phyloP scores from a whole-genome alignment of 2,797 vertebrate species.

The Alosa sapidissima region DNA sequence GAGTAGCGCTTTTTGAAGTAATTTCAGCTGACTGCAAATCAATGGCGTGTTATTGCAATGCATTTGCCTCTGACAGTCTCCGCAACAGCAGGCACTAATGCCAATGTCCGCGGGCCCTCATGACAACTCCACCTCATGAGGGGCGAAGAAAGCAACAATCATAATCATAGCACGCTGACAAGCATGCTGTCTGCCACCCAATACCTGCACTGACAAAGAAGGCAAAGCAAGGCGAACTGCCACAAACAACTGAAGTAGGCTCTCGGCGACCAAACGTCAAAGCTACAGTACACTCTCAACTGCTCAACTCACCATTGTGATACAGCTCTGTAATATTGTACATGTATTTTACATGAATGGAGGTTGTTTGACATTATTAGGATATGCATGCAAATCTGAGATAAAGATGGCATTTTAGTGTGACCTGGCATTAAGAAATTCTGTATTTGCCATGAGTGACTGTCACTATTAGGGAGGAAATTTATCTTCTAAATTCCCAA shows the following conservation, averaged over 20 bases:
- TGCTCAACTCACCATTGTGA: no score
- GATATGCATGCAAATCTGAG: background rate
- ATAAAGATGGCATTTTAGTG: background rate
- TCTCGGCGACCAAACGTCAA: background rate
- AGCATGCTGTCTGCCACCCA: background rate
- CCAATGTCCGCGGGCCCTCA: background rate
- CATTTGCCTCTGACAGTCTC: slow-evolving; percentile 45
- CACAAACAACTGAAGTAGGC: background rate
- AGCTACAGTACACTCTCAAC: background rate
- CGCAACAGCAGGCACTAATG: slow-evolving; percentile 24
- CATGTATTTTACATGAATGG: background rate
- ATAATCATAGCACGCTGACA: background rate
- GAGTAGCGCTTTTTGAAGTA: slow-evolving; percentile 29
- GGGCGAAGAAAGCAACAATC: slow-evolving; percentile 6
- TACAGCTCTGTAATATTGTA: background rate
- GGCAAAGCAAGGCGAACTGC: background rate
- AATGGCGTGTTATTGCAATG: slow-evolving; percentile 45
- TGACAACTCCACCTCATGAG: slow-evolving; percentile 30
- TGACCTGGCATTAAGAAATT: background rate
- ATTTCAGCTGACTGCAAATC: slow-evolving; percentile 53
- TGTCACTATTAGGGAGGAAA: background rate
- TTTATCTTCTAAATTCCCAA: background rate
- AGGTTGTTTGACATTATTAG: background rate
- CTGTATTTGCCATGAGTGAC: background rate
- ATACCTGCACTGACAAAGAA: background rate